Conservation (phyloP, 1,140 invertebrate species). For the Drosophila ohnishii region DNA sequence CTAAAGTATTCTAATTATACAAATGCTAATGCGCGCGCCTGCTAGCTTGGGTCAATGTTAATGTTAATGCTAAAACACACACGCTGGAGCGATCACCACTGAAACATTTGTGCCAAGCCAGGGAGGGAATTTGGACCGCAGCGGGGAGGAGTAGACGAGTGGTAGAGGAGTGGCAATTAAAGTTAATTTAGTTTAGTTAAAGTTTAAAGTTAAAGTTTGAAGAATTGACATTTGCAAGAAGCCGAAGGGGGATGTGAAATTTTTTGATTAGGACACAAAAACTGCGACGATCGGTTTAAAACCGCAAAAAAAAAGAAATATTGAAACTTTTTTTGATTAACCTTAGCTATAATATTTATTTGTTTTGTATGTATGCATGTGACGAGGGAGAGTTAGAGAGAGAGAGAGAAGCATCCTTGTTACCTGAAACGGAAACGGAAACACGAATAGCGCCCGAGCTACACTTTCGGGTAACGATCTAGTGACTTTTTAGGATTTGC, state of each 20-base stretch:
- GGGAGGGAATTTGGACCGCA: slow-evolving; percentile 5
- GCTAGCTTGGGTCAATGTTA: slow-evolving; percentile 67
- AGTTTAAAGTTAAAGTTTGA: slow-evolving; percentile 53
- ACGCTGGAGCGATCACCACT: slow-evolving; percentile 44
- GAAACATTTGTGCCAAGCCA: slow-evolving; percentile 69
- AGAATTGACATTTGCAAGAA: slow-evolving; percentile 9
- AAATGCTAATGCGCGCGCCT: slow-evolving; percentile 69
- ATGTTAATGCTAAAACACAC: slow-evolving; percentile 62
- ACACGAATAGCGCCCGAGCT: slow-evolving; percentile 1
- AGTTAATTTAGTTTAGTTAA: slow-evolving; percentile 24
- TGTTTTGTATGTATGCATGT: slow-evolving; percentile 70
- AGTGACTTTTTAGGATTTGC: slow-evolving; percentile 44
- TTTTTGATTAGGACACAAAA: slow-evolving; percentile 34
- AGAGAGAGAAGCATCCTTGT: slow-evolving; percentile 19
- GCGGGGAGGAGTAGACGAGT: background rate
- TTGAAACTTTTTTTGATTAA: slow-evolving; percentile 42
- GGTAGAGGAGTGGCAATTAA: slow-evolving; percentile 11
- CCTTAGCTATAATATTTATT: slow-evolving; percentile 77
- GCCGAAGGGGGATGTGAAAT: slow-evolving; percentile 10
- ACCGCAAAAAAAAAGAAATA: slow-evolving; percentile 48
- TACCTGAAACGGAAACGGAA: slow-evolving; percentile 43
- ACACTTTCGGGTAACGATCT: slow-evolving; percentile 10
- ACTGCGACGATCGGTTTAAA: slow-evolving; percentile 74
- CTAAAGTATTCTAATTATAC: slow-evolving; percentile 78
- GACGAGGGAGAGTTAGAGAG: slow-evolving; percentile 7